A percentile compares a stretch with the other conserved stretches of the same genome.
phyloP scores from a whole-genome alignment of 1,140 invertebrate genomes.

The Magallana angulata region DNA sequence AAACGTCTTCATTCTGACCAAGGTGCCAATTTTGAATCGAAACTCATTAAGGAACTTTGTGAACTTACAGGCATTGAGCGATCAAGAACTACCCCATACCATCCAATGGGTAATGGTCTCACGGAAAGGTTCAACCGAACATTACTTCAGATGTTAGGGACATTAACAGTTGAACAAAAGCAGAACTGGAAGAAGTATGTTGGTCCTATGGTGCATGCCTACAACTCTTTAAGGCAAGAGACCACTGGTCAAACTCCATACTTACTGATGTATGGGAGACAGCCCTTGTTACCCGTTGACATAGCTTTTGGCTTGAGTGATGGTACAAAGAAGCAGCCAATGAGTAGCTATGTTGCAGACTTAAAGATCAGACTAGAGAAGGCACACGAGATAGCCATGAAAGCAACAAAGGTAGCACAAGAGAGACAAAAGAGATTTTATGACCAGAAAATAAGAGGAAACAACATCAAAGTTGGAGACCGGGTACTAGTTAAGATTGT shows the following conservation, averaged over 20 bases:
- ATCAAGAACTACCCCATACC: constrained; percentile 56
- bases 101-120: constrained; percentile 67
- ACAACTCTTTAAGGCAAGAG: constrained; percentile 55
- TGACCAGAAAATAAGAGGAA: neutral
- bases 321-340: neutral
- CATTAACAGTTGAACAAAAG: constrained; percentile 44
- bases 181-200: constrained; percentile 53
- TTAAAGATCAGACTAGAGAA: neutral
- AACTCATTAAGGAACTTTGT: constrained; percentile 62
- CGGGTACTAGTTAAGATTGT: constrained; percentile 50
- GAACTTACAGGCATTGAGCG: constrained; percentile 54
- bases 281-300: constrained; percentile 54
- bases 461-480: constrained; percentile 40
- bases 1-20: constrained; percentile 75
- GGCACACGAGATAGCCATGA: constrained; percentile 38
- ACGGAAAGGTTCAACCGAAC: too few species aligned
- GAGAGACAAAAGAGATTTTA: constrained; percentile 43
- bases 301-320: constrained; percentile 49
- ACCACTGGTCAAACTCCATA: constrained; percentile 55
- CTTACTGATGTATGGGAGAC: constrained; percentile 55
- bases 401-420: constrained; percentile 18
- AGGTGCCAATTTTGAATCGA: constrained; percentile 66
- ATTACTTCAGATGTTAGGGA: constrained; percentile 48
- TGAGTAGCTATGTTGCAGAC: constrained; percentile 44
- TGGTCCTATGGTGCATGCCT: constrained; percentile 46